Percentiles rank a stretch among this genome's conserved stretches.
Conservation (phyloP, 2,888 invertebrate genomes). For the Venusia cambrica region DNA sequence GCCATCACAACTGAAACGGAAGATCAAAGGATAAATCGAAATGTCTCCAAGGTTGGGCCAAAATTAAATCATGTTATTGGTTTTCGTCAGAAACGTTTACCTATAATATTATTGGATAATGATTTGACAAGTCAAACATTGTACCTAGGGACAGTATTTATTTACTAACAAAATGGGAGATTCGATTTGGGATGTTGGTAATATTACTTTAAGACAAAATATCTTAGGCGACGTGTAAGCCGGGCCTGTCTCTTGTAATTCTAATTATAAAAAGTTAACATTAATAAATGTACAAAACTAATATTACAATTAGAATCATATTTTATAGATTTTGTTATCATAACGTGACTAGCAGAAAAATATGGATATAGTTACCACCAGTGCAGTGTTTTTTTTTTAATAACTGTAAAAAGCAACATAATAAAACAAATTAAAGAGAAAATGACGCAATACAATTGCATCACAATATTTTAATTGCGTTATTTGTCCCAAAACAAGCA, state of each 20-base stretch:
- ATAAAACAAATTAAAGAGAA: constrained; percentile 1
- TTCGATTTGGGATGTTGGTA: constrained; percentile 18
- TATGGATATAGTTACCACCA: too few species aligned
- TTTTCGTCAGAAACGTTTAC: constrained; percentile 35
- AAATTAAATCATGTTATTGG: constrained; percentile 51
- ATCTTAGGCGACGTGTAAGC: too few species aligned
- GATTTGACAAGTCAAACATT: constrained; percentile 32
- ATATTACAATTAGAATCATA: neutral
- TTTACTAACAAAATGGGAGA: constrained; percentile 27
- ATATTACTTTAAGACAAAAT: constrained; percentile 6
- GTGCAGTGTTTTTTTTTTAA: too few species aligned
- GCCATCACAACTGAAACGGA: constrained; percentile 44
- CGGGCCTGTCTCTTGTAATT: too few species aligned
- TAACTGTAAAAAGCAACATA: too few species aligned
- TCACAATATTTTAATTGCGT: constrained; percentile 28
- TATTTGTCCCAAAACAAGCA: constrained; percentile 33
- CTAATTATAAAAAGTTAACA: too few species aligned
- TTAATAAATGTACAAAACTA: too few species aligned
- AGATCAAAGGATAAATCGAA: constrained; percentile 59
- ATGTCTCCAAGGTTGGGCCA: constrained; percentile 47
- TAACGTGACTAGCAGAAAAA: too few species aligned
- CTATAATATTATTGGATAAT: constrained; percentile 34
- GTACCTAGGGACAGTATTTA: constrained; percentile 25
- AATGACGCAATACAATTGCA: constrained; percentile 3
- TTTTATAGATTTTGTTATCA: too few species aligned